phyloP scores from a whole-genome alignment of 2,888 invertebrate species.

The Acronicta leporina region DNA sequence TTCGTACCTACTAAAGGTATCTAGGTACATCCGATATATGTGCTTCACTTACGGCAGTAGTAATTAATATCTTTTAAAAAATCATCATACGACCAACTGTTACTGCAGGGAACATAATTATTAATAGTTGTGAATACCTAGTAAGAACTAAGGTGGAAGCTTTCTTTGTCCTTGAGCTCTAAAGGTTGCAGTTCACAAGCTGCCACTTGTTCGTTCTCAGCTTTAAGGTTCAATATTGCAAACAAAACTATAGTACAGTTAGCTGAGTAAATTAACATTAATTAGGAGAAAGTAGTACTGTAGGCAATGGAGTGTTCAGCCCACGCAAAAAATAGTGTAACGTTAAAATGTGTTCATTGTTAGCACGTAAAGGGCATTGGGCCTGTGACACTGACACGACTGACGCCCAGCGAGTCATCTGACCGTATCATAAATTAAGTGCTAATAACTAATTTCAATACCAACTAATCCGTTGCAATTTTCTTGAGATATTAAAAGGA shows the following conservation, averaged over 20 bases:
- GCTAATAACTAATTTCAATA: slow-evolving; percentile 10
- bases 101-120: slow-evolving; percentile 20
- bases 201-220: slow-evolving; percentile 11
- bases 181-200: slow-evolving; percentile 45
- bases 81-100: slow-evolving; percentile 1
- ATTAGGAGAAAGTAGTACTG: slow-evolving; percentile 77
- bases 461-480: neutral
- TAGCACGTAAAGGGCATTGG: slow-evolving; percentile 77
- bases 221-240: slow-evolving; percentile 35
- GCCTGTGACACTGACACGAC: slow-evolving; percentile 23
- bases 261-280: slow-evolving; percentile 62
- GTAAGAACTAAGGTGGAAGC: slow-evolving; percentile 27
- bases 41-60: neutral
- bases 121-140: slow-evolving; percentile 15
- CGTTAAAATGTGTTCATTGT: slow-evolving; percentile 56
- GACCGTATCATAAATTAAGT: slow-evolving; percentile 13
- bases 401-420: slow-evolving; percentile 15
- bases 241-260: slow-evolving; percentile 49
- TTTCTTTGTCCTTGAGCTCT: slow-evolving; percentile 55
- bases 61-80: slow-evolving; percentile 7
- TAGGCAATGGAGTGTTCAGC: slow-evolving; percentile 60
- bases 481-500: neutral
- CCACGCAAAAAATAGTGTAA: slow-evolving; percentile 65
- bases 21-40: neutral
- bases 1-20: neutral